Evolutionary conservation across 2,113 vertebrate species (phyloP).

Genomic region (Pygoscelis adeliae): DNA sequence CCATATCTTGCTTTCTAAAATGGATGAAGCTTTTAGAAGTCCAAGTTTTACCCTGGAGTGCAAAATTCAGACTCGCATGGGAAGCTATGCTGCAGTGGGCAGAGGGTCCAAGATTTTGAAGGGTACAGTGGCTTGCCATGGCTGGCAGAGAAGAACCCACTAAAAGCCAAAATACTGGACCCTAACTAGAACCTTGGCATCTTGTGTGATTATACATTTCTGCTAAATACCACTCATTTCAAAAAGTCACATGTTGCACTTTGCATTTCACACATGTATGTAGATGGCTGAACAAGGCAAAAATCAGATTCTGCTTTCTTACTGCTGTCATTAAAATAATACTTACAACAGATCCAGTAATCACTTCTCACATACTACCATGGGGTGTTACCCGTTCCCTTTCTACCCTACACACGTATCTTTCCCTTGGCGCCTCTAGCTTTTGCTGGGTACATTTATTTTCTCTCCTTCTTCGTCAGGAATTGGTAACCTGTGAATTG

Average conservation of each 20-base stretch:
- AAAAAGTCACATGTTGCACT: background rate
- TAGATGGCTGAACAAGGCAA: background rate
- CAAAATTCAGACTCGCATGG: background rate
- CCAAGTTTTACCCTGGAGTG: background rate
- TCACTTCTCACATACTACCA: fast-evolving
- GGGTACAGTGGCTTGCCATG: background rate
- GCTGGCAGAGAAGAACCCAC: background rate
- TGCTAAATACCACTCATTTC: background rate
- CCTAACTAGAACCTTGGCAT: background rate
- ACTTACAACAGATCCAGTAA: background rate
- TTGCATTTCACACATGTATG: background rate
- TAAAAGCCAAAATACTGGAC: background rate
- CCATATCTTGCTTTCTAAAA: background rate
- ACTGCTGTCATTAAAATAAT: background rate
- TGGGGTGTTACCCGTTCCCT: fast-evolving
- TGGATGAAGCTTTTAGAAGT: background rate
- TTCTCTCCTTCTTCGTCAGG: background rate
- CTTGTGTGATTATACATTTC: background rate
- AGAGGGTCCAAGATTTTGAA: background rate
- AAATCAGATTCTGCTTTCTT: background rate
- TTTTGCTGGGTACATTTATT: background rate
- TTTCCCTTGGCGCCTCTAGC: background rate
- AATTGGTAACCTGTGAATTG: background rate
- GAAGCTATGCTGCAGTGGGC: background rate
- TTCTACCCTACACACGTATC: fast-evolving